A percentile compares a stretch with the other conserved stretches of the same genome.
Conservation (phyloP, 37 sponge, comb jelly and placozoan species). For the Ephydatia muelleri region DNA sequence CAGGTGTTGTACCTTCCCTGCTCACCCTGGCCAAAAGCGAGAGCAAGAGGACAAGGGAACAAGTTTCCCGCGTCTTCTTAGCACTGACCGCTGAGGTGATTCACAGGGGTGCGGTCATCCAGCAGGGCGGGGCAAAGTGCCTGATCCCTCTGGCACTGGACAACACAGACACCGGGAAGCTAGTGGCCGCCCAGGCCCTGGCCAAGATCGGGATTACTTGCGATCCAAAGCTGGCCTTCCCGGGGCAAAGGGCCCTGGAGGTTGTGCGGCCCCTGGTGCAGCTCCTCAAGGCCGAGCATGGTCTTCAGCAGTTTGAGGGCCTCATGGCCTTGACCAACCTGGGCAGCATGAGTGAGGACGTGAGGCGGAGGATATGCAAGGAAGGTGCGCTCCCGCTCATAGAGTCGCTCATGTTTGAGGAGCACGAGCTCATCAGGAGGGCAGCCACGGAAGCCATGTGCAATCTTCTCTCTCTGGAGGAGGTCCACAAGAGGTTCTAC, state of each 20-base stretch:
- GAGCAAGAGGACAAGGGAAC: constrained; percentile 71
- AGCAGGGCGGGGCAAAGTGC: constrained; percentile 90
- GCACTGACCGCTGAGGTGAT: constrained; percentile 56
- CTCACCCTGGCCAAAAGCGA: constrained; percentile 23
- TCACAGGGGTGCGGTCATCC: constrained; percentile 80
- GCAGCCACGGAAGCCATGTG: constrained; percentile 94
- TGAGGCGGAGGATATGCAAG: constrained; percentile 64
- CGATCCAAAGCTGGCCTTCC: constrained; percentile 89
- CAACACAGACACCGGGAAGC: constrained; percentile 73
- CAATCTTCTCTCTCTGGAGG: constrained; percentile 79
- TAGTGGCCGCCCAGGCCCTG: constrained; percentile 87
- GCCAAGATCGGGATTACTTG: constrained; percentile 93
- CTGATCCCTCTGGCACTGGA: constrained; percentile 58
- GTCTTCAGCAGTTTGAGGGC: constrained; percentile 95
- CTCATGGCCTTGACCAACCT: constrained; percentile 96
- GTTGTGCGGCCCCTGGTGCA: constrained; percentile 79
- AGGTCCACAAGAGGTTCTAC: constrained; percentile 68
- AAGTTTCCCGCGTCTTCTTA: constrained; percentile 77
- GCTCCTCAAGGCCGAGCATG: constrained; percentile 77
- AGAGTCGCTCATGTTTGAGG: constrained; percentile 94
- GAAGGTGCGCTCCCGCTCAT: constrained; percentile 83
- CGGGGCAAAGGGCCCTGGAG: constrained; percentile 93
- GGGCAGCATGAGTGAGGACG: constrained; percentile 67
- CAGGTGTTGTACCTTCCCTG: constrained; percentile 46
- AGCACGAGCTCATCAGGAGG: constrained; percentile 89